Evolutionary conservation across 2,113 vertebrate genomes (phyloP).

Genomic region (Misgurnus anguillicaudatus): DNA sequence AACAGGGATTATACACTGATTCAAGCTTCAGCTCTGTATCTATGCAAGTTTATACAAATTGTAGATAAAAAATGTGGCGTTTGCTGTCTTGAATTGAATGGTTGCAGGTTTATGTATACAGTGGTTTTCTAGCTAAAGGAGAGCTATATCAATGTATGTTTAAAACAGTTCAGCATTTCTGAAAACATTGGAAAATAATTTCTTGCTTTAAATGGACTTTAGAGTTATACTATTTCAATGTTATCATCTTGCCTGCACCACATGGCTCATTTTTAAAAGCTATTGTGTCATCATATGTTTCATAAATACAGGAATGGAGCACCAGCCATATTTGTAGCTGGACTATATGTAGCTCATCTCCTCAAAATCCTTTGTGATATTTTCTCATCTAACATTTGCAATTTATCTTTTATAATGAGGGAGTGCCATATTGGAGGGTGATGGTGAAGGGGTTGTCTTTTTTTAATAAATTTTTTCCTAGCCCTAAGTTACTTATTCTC

Average conservation of each 20-base stretch:
- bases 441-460: constrained; percentile 8
- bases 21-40: constrained; percentile 39
- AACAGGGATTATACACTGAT: constrained; percentile 51
- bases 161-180: neutral
- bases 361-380: neutral
- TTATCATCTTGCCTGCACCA: constrained; percentile 23
- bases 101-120: neutral
- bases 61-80: constrained; percentile 40
- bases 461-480: neutral
- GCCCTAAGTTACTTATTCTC: neutral
- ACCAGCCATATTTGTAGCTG: constrained; percentile 41
- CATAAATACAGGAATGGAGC: neutral
- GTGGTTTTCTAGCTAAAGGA: neutral
- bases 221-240: neutral
- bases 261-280: neutral
- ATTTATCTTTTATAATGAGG: neutral
- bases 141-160: neutral
- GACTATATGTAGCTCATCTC: constrained; percentile 41
- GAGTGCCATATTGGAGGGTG: constrained; percentile 5
- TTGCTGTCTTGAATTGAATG: constrained; percentile 21
- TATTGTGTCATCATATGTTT: constrained; percentile 13
- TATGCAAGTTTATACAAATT: constrained; percentile 56
- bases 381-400: neutral
- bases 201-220: neutral
- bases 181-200: neutral